Evolutionary conservation across 2,888 invertebrate genomes (phyloP).

Genomic region (Dione juno): DNA sequence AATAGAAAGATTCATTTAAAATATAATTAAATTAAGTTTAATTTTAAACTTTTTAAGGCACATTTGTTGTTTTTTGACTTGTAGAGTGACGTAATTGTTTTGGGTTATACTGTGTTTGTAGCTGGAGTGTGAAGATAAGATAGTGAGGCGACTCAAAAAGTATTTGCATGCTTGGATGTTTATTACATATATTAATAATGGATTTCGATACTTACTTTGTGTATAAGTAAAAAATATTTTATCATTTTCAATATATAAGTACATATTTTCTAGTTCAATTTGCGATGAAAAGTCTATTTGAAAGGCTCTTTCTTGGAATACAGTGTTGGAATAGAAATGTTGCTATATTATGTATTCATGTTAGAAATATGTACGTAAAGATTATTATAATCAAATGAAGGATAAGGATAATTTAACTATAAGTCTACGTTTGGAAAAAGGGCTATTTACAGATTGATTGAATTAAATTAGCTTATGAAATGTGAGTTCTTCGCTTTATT

Average conservation of each 20-base stretch:
- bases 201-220: not conserved
- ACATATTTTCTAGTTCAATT: no score
- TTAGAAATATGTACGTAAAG: no score
- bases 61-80: not conserved
- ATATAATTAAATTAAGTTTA: no score
- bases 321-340: not conserved
- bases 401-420: no score
- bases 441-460: no score
- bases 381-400: no score
- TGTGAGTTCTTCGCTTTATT: no score
- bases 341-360: no score
- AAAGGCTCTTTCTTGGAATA: no score
- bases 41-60: not conserved
- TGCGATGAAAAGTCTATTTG: not conserved
- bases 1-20: no score
- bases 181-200: slow-evolving; percentile 8
- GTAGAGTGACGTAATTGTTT: not conserved
- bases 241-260: not conserved
- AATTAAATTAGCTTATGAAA: no score
- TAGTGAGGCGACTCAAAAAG: not conserved
- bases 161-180: slow-evolving; percentile 10
- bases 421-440: no score
- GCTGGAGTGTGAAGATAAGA: slow-evolving; percentile 10
- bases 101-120: not conserved
- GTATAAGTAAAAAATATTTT: not conserved